phyloP scores from a whole-genome alignment of 2,888 invertebrate species.

The Watsonalla cultraria region DNA sequence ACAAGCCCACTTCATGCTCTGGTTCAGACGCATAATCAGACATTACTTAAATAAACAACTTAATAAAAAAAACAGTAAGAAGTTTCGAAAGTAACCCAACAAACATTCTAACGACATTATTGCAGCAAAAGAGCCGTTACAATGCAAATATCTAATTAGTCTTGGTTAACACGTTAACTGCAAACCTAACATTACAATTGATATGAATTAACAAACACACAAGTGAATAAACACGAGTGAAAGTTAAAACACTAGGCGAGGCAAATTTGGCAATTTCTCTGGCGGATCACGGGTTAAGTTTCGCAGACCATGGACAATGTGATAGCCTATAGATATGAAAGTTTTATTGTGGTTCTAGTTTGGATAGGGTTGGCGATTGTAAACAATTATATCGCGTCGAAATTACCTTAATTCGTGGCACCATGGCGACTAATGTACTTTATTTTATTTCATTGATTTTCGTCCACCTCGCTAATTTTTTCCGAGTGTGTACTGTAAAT shows the following conservation, averaged over 20 bases:
- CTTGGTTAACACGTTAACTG: background rate
- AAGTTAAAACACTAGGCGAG: slow-evolving; percentile 10
- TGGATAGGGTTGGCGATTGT: background rate
- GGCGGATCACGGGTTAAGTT: slow-evolving; percentile 2
- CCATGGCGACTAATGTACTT: too few species aligned
- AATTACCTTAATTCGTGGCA: too few species aligned
- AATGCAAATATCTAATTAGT: background rate
- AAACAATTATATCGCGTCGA: too few species aligned
- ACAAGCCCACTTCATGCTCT: too few species aligned
- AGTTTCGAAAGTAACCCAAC: too few species aligned
- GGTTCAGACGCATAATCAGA: too few species aligned
- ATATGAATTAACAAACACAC: slow-evolving; percentile 18
- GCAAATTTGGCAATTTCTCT: slow-evolving; percentile 7
- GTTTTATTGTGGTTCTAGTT: slow-evolving; percentile 3
- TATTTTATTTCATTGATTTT: too few species aligned
- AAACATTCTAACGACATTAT: background rate
- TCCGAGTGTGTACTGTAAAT: too few species aligned
- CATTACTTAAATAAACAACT: too few species aligned
- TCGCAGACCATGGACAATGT: slow-evolving; percentile 15
- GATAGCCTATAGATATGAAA: slow-evolving; percentile 11
- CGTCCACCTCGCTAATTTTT: too few species aligned
- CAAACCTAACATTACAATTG: slow-evolving; percentile 4
- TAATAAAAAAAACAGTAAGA: too few species aligned
- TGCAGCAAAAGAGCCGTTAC: background rate
- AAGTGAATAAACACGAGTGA: slow-evolving; percentile 18